Percentiles rank a stretch among this genome's conserved stretches.
These are phyloP conservation scores for Hydropsyche betteni DNA, from an alignment of 2,888 invertebrate genomes.

Conservation along the genomic window DNA sequence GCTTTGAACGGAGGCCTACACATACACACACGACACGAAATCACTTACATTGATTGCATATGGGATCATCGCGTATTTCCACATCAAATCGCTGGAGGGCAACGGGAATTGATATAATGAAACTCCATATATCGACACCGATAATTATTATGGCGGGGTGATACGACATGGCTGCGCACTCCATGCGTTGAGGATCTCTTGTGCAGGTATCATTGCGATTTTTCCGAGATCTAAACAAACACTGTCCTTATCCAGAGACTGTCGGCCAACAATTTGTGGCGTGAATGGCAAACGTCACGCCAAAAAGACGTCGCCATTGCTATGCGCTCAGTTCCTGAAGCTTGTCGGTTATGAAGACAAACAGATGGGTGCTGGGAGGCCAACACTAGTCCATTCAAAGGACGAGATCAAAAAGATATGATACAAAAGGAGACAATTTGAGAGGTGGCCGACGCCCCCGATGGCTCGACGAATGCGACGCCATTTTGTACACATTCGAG, in stretches of 20 bases:
- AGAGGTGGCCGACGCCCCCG: not conserved
- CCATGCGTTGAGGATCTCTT: too few relatives aligned
- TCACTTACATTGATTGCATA: slow-evolving; percentile 29
- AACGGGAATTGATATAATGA: slow-evolving; percentile 8
- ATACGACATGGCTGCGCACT: too few relatives aligned
- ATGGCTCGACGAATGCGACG: slow-evolving; percentile 4
- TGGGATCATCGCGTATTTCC: slow-evolving; percentile 17
- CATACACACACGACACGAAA: not conserved
- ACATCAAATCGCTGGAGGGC: slow-evolving; percentile 19
- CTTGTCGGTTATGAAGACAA: slow-evolving; percentile 9
- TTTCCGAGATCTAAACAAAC: too few relatives aligned
- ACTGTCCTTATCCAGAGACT: too few relatives aligned
- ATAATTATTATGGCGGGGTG: not conserved
- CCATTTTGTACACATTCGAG: slow-evolving; percentile 4
- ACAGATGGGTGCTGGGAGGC: slow-evolving; percentile 22
- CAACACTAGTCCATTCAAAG: slow-evolving; percentile 20
- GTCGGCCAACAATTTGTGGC: slow-evolving; percentile 1
- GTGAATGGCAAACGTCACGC: slow-evolving; percentile 20
- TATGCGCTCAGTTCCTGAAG: not conserved
- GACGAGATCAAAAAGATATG: slow-evolving; percentile 25
- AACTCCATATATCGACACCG: not conserved
- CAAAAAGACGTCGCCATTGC: not conserved
- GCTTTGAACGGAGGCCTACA: not conserved
- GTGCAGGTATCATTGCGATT: too few relatives aligned
- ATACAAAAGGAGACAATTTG: slow-evolving; percentile 30